These are phyloP conservation scores for Argyrosomus regius DNA, from an alignment of 2,797 vertebrate genomes.

Conservation along the genomic window DNA sequence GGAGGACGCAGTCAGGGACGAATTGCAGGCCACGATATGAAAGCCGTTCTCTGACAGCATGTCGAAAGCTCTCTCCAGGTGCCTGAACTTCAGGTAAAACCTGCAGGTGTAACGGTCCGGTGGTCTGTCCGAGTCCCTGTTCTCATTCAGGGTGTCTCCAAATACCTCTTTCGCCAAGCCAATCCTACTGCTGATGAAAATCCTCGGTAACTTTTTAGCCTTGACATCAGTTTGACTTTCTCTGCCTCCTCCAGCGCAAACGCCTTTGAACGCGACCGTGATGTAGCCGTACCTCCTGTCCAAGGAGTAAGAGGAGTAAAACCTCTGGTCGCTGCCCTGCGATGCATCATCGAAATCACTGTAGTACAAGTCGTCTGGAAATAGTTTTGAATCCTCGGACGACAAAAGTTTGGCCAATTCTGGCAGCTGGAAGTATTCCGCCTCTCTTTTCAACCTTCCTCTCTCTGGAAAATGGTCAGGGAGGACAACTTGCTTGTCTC, in stretches of 20 bases:
- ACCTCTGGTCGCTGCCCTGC: conserved; percentile 92
- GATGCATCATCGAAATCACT: conserved; percentile 95
- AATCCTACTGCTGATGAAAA: conserved; percentile 96
- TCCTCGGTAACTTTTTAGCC: conserved; percentile 92
- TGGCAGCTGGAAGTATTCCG: conserved; percentile 96
- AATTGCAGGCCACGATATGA: conserved; percentile 98
- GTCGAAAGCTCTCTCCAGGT: conserved; percentile 97
- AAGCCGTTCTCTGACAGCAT: conserved; percentile 98
- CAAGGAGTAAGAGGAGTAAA: conserved; percentile 90
- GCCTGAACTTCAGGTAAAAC: conserved; percentile 96
- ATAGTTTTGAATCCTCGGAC: conserved; percentile 90
- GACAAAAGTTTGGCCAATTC: conserved; percentile 94
- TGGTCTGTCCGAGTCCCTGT: conserved; percentile 93
- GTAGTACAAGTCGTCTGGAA: conserved; percentile 90
- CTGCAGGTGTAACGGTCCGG: conserved; percentile 95
- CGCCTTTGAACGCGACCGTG: conserved; percentile 94
- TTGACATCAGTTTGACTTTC: conserved; percentile 92
- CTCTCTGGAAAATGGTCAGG: conserved; percentile 99
- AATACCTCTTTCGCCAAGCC: conserved; percentile 97
- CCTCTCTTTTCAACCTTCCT: conserved; percentile 94
- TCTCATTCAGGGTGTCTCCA: conserved; percentile 96
- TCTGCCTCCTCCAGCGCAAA: conserved; percentile 89
- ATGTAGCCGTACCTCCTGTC: conserved; percentile 96
- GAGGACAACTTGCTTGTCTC: conserved; percentile 97
- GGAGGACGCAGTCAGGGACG: conserved; percentile 94